phyloP scores from a whole-genome alignment of 1,140 invertebrate species.

The Meloidogyne exigua region DNA sequence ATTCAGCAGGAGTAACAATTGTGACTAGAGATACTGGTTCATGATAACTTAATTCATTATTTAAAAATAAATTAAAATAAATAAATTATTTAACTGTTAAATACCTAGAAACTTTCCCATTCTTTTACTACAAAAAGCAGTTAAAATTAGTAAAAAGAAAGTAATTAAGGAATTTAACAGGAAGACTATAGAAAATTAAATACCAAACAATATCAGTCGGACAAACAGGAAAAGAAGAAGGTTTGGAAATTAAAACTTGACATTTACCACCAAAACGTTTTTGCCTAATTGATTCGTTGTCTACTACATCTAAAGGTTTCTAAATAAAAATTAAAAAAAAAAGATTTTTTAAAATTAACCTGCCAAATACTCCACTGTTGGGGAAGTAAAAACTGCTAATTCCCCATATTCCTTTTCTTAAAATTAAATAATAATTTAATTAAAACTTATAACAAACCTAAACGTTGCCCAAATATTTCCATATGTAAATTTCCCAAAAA shows the following conservation, averaged over 20 bases:
- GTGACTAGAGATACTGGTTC: conserved; percentile 87
- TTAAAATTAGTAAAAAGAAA: too few species aligned
- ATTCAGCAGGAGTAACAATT: conserved; percentile 72
- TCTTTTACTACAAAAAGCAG: too few species aligned
- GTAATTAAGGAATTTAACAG: too few species aligned
- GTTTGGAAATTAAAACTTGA: conserved; percentile 79
- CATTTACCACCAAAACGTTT: conserved; percentile 70
- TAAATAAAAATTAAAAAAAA: neutral
- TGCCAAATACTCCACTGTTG: conserved; percentile 86
- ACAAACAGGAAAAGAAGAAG: conserved; percentile 67
- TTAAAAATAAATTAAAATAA: too few species aligned
- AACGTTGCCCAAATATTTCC: conserved; percentile 70
- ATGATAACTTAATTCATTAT: conserved; percentile 41
- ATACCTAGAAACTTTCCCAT: too few species aligned
- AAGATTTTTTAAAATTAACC: conserved; percentile 13
- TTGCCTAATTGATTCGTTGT: conserved; percentile 71
- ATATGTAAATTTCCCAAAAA: conserved; percentile 75
- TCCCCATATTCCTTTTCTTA: conserved; percentile 90
- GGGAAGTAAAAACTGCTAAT: conserved; percentile 83
- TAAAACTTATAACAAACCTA: conserved; percentile 1
- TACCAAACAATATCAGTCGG: conserved; percentile 47
- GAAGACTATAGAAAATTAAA: conserved; percentile 71
- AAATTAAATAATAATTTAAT: conserved; percentile 24
- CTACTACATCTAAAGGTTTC: conserved; percentile 71
- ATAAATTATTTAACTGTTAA: too few species aligned